Conservation (phyloP, 2,113 vertebrate genomes). For the Aspiorhynchus laticeps region DNA sequence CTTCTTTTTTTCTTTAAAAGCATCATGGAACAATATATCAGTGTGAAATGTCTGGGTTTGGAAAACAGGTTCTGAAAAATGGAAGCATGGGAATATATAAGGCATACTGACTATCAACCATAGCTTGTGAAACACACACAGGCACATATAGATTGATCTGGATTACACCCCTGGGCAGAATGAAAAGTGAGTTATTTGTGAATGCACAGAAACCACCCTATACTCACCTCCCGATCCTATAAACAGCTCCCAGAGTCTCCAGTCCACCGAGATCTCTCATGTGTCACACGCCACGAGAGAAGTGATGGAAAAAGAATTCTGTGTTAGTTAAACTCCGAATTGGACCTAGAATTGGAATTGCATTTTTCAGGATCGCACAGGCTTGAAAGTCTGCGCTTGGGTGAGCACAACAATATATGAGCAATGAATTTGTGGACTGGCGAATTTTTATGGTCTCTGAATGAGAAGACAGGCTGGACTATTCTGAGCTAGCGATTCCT, state of each 20-base stretch:
- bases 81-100: constrained; percentile 4
- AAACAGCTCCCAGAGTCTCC: constrained; percentile 16
- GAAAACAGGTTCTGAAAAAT: constrained; percentile 20
- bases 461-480: constrained; percentile 55
- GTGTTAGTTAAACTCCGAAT: constrained; percentile 63
- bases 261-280: constrained; percentile 44
- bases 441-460: constrained; percentile 59
- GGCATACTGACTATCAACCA: constrained; percentile 14
- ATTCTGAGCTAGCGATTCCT: constrained; percentile 62
- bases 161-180: constrained; percentile 48
- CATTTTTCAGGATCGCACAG: constrained; percentile 64
- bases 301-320: constrained; percentile 59
- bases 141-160: constrained; percentile 42
- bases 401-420: constrained; percentile 55
- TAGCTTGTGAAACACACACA: constrained; percentile 36
- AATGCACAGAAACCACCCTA: constrained; percentile 39
- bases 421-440: constrained; percentile 51
- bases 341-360: constrained; percentile 69
- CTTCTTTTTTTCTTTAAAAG: background rate
- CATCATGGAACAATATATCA: background rate
- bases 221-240: background rate
- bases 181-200: constrained; percentile 39
- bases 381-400: constrained; percentile 57
- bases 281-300: constrained; percentile 61
- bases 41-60: constrained; percentile 25